Base-by-base conservation (phyloP, 2,113 vertebrate genomes). In the Archocentrus centrarchus region DNA sequence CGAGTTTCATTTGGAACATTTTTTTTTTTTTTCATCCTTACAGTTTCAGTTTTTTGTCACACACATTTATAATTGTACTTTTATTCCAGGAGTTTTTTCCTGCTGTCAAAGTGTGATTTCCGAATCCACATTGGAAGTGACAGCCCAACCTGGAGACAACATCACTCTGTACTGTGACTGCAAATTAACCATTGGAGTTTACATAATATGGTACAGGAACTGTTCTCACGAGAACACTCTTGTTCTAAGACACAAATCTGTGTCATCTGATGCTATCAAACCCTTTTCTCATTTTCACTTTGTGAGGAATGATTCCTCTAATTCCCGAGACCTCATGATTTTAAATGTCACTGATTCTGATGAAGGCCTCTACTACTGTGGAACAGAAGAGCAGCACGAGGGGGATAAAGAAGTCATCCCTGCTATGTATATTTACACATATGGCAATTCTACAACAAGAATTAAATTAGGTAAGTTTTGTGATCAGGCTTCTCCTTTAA, bases 301-400 rank as follows among this genome's bases (percentile, higher is more conserved):
- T 27, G 15, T 77, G 22, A 44, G 17, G 22, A 77, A 77, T n/a
- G 9, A 18, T 10, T 60, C 75, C 10, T 47, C 75, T 8, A 8
- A 44, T 24, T 77, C 58, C 37, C 27, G 41, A 15, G 66, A 81
- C 44, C 66, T 88, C 30, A 8, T 59, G 47, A 91, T 86, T 35
- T 27, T 6, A 7, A 84, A 79, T 35, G 27, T 91, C 20, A 77
- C 78, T 22, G 14, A 80, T 7, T 70, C 83, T 22, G 85, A 88
- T 41, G 73, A 79, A 22, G 87, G 85, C 1, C 68, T 87, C 30
- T 91, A 88, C 83, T 81, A 77, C 62, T 81, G 79, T 77, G 79
- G 79, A 57, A 77, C 61, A 70, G 7, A 55, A 41, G 2, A 79
- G 2, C 1, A 0, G 0, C 2, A 1, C 11, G 6, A 35, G 15